phyloP scores from a whole-genome alignment of 2,888 invertebrate species.

The Tridacna gigas region DNA sequence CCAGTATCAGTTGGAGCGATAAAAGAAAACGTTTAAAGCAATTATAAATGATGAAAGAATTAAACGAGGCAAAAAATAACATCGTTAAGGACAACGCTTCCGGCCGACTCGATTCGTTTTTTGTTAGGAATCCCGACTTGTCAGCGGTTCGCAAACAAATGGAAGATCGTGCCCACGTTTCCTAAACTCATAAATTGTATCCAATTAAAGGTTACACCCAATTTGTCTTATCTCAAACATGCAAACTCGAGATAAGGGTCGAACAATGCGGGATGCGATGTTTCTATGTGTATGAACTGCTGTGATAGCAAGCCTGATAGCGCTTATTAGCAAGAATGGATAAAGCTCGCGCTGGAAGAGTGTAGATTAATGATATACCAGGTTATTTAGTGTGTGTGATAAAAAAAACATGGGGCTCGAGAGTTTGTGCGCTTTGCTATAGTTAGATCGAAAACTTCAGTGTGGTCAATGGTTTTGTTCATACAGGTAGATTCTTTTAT shows the following conservation, averaged over 20 bases:
- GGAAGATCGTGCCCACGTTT: slow-evolving; percentile 19
- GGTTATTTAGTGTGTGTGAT: slow-evolving; percentile 26
- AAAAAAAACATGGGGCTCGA: slow-evolving; percentile 2
- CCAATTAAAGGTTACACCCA: slow-evolving; percentile 60
- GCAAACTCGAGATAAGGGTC: slow-evolving; percentile 51
- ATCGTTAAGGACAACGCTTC: slow-evolving; percentile 15
- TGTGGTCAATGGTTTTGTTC: too few relatives aligned
- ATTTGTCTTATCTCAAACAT: slow-evolving; percentile 59
- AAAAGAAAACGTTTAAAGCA: slow-evolving; percentile 8
- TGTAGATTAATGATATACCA: slow-evolving; percentile 26
- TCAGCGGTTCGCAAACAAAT: slow-evolving; percentile 22
- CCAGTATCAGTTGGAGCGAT: background rate
- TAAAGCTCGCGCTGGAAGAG: slow-evolving; percentile 28
- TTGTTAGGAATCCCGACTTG: background rate
- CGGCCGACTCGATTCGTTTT: slow-evolving; percentile 12
- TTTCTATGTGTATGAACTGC: slow-evolving; percentile 42
- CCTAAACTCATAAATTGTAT: slow-evolving; percentile 30
- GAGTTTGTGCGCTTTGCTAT: background rate
- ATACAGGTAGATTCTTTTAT: too few relatives aligned
- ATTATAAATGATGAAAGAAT: slow-evolving; percentile 5
- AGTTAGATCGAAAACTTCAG: too few relatives aligned
- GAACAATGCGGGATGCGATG: slow-evolving; percentile 48
- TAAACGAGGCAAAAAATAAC: slow-evolving; percentile 6
- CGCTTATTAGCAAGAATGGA: slow-evolving; percentile 56
- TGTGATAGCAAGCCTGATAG: slow-evolving; percentile 58